Conservation (phyloP, 2,888 invertebrate species). For the Tipula unca region DNA sequence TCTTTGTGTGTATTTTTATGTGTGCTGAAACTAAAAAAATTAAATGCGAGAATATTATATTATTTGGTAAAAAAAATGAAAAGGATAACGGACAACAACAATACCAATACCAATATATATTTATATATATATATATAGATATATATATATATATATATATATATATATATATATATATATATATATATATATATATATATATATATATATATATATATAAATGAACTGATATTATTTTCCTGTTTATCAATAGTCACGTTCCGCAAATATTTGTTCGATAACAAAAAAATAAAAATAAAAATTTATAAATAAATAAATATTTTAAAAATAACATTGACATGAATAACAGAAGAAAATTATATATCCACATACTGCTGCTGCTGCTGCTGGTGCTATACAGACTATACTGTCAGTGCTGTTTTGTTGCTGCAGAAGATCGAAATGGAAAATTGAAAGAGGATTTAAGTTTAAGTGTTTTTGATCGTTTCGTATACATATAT, state of each 20-base stretch:
- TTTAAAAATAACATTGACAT: not conserved
- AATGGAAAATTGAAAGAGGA: constrained; percentile 8
- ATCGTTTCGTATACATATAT: constrained; percentile 14
- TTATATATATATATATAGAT: no score
- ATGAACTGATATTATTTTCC: not conserved
- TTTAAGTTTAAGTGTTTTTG: constrained; percentile 14
- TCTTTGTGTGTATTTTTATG: not conserved
- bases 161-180: no score
- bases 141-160: no score
- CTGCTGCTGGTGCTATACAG: not conserved
- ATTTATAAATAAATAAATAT: not conserved
- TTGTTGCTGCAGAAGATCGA: not conserved
- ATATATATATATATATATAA: no score
- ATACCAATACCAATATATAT: no score
- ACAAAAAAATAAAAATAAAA: not conserved
- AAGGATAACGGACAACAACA: not conserved
- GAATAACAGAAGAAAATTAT: constrained; percentile 8
- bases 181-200: no score
- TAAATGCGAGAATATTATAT: not conserved
- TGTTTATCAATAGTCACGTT: constrained; percentile 14
- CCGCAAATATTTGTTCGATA: not conserved
- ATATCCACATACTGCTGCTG: not conserved
- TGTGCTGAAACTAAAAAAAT: not conserved
- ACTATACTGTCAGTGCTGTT: no score
- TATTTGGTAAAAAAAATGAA: constrained; percentile 14